phyloP scores from a whole-genome alignment of 1,140 invertebrate species.

The Oreohelix idahoensis region DNA sequence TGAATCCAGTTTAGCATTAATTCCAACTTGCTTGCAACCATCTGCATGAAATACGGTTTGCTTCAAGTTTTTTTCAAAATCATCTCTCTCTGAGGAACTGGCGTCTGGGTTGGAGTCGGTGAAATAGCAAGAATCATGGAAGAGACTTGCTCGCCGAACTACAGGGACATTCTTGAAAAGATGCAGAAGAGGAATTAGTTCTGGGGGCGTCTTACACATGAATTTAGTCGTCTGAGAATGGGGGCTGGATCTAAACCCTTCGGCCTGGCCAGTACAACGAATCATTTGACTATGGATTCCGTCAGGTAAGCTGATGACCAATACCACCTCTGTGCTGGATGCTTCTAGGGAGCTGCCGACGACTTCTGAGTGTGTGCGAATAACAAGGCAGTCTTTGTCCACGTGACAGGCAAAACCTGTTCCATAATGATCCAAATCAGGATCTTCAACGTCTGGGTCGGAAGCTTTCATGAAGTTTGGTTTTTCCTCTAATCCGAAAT shows the following conservation, averaged over 20 bases:
- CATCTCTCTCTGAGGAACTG: not conserved
- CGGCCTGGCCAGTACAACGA: not conserved
- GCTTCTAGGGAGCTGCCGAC: constrained; percentile 15
- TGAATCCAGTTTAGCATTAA: too few species aligned
- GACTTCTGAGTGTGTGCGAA: constrained; percentile 5
- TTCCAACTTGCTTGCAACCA: too few species aligned
- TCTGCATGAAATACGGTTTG: too few species aligned
- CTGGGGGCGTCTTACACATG: not conserved
- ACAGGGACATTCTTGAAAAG: not conserved
- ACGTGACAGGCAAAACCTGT: constrained; percentile 17
- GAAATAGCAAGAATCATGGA: constrained; percentile 29
- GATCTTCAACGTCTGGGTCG: not conserved
- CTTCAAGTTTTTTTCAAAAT: not conserved
- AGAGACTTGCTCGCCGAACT: not conserved
- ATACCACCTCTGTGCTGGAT: not conserved
- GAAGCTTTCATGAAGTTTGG: not conserved
- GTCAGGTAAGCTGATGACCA: not conserved
- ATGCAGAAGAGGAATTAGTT: not conserved
- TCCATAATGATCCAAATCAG: constrained; percentile 10
- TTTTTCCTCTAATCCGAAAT: not conserved
- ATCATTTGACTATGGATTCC: not conserved
- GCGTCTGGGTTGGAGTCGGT: constrained; percentile 10
- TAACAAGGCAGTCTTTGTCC: not conserved
- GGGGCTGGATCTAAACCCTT: not conserved
- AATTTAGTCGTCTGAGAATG: constrained; percentile 16